A percentile compares a stretch with the other conserved stretches of the same genome.
These are phyloP conservation scores for Rhadina sibilatrix DNA, from an alignment of 2,113 vertebrate genomes.

Conservation along the genomic window DNA sequence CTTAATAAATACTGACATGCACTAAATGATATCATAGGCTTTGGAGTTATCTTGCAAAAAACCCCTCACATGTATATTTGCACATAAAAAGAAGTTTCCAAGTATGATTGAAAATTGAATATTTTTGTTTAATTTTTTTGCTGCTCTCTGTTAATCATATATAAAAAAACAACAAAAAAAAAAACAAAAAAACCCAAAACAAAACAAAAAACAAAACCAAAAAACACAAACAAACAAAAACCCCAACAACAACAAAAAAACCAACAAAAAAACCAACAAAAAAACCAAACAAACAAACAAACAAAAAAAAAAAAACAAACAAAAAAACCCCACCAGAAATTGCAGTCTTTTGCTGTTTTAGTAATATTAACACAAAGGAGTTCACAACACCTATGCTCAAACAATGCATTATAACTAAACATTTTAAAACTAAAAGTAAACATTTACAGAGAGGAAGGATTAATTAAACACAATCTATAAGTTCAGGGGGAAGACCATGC, in stretches of 20 bases:
- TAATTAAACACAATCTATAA: neutral
- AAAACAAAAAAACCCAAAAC: too few species aligned
- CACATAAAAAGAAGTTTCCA: neutral
- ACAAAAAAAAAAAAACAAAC: too few species aligned
- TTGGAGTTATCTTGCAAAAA: neutral
- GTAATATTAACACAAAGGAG: neutral
- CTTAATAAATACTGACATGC: neutral
- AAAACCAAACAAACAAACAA: too few species aligned
- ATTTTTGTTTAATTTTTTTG: neutral
- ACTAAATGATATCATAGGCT: neutral
- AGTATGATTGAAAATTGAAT: neutral
- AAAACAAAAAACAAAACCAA: too few species aligned
- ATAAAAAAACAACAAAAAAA: neutral
- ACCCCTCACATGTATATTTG: neutral
- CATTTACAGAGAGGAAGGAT: neutral
- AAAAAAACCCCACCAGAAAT: too few species aligned
- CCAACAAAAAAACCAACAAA: too few species aligned
- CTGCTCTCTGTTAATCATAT: neutral
- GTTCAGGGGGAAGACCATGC: neutral
- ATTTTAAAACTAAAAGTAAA: neutral
- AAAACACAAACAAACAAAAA: too few species aligned
- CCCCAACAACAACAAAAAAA: too few species aligned
- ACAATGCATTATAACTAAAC: neutral
- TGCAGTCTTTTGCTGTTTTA: neutral
- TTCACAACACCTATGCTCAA: neutral